Evolutionary conservation across 2,113 vertebrate genomes (phyloP).

Genomic region (Lucifuga dentata): DNA sequence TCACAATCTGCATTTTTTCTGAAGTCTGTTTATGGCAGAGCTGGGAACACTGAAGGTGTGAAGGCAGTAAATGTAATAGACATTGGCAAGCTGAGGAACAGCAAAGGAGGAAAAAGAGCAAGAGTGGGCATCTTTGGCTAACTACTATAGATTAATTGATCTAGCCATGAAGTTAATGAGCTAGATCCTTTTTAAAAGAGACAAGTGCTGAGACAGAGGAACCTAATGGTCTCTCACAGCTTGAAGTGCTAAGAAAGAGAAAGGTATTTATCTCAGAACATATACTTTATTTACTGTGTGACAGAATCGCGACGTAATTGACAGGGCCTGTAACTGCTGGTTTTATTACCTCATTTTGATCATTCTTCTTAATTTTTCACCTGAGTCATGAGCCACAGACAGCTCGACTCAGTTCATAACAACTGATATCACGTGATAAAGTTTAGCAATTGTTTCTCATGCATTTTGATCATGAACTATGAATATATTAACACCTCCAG

Average conservation of each 20-base stretch:
- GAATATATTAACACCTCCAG: background rate
- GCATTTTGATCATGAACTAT: constrained; percentile 1
- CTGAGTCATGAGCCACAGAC: constrained; percentile 5
- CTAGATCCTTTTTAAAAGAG: constrained; percentile 77
- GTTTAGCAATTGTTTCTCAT: too few relatives aligned
- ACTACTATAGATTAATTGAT: constrained; percentile 84
- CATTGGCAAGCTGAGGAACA: constrained; percentile 34
- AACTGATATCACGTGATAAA: background rate
- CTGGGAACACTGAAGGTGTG: background rate
- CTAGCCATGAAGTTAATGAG: constrained; percentile 80
- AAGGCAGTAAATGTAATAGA: constrained; percentile 39
- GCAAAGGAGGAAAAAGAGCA: constrained; percentile 54
- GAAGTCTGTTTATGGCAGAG: constrained; percentile 7
- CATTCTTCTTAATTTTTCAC: constrained; percentile 14
- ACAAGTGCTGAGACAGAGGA: constrained; percentile 72
- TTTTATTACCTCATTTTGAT: constrained; percentile 49
- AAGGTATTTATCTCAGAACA: constrained; percentile 57
- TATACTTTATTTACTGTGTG: constrained; percentile 60
- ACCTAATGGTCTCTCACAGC: constrained; percentile 72
- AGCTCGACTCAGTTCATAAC: background rate
- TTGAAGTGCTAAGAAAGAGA: constrained; percentile 50
- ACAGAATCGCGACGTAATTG: constrained; percentile 62
- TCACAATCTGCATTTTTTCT: constrained; percentile 8
- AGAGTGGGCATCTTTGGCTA: constrained; percentile 75
- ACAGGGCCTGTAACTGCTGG: constrained; percentile 48